A percentile compares a stretch with the other conserved stretches of the same genome.
phyloP scores from a whole-genome alignment of 2,113 vertebrate species.

The Tympanuchus pallidicinctus region DNA sequence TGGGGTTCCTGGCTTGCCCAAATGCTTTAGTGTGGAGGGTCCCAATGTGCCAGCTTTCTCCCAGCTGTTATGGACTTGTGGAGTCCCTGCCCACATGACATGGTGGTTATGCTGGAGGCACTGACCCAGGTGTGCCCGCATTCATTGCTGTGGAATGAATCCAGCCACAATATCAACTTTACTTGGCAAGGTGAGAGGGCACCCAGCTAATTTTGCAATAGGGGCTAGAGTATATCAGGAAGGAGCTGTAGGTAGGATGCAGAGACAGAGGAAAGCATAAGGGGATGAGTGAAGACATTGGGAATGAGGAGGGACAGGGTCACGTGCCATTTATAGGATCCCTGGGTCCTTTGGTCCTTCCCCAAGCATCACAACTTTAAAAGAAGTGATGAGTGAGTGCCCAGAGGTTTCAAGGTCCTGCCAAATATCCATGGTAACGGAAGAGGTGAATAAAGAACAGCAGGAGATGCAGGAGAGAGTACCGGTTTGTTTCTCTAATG shows the following conservation, averaged over 20 bases:
- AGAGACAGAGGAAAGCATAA: not conserved
- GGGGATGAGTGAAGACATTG: too few relatives aligned
- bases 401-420: not conserved
- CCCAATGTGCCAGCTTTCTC: not conserved
- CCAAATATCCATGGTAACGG: not conserved
- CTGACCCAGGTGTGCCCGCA: not conserved
- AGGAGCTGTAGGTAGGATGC: not conserved
- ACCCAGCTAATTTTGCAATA: not conserved
- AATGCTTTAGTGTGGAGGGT: not conserved
- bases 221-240: not conserved
- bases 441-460: not conserved
- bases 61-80: not conserved
- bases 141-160: not conserved
- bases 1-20: not conserved
- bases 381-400: not conserved
- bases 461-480: not conserved
- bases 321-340: not conserved
- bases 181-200: fast-evolving
- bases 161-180: fast-evolving
- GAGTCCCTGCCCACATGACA: not conserved
- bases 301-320: not conserved
- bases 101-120: not conserved
- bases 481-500: not conserved
- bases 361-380: not conserved
- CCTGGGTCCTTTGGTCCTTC: not conserved